Evolutionary conservation across 2,797 vertebrate genomes (phyloP), one percentile per base, ranked within the genome.

Genomic region (Sparus aurata): DNA sequence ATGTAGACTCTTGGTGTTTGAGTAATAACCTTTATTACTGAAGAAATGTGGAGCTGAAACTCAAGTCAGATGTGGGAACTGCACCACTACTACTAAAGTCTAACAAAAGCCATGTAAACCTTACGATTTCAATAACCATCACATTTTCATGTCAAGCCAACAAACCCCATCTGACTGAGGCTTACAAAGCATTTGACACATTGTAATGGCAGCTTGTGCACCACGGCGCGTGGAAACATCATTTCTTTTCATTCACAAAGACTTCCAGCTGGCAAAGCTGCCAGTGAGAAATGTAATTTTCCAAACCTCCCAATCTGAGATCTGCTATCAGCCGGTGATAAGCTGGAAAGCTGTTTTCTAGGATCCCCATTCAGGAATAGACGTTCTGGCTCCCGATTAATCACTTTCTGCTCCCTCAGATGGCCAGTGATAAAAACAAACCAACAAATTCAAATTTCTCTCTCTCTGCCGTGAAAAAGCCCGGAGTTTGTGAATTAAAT

Each of bases 201-300:
- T 81, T 25, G 67, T 41, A 30, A 59, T 34, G 30, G 45, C 73
- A 62, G 85, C 79, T 68, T 74, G 66, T 69, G 3, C 57, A 0
- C 54, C 49, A 12, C 71, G 1, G 71, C 73, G 65, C 12, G 13
- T 55, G 73, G 53, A 86, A 75, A 80, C 75, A 55, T 68, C 30
- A 23, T 64, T 84, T 75, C 59, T 57, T 82, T 84, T 86, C 84
- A 86, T 82, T 88, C 71, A 77, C 38, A 69, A 52, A 80, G 66
- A 76, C 65, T 85, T 91, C 85, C 85, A 80, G 85, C 79, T 85
- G 89, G 88, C 59, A 71, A 60, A 73, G 80, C 85, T 45, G 82
- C 80, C 66, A 53, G 63, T 46, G 77, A 38, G 63, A 91, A 88
- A 92, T 87, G 87, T 78, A 66, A 90, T 91, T 89, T 87, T 85